phyloP scores from a whole-genome alignment of 2,113 vertebrate species.

The Synodontis membranacea region DNA sequence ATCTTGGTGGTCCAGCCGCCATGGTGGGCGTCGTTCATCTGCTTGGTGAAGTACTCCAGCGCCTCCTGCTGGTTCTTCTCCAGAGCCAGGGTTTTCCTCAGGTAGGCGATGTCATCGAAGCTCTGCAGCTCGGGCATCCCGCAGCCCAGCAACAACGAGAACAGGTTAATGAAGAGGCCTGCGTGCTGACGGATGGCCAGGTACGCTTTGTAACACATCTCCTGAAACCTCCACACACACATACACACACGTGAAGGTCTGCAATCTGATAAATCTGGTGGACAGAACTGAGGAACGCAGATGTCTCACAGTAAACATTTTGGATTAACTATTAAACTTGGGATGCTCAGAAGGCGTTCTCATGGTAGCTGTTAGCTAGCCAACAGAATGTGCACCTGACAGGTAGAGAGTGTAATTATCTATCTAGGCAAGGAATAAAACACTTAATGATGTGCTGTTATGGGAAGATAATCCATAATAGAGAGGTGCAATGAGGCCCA shows the following conservation, averaged over 20 bases:
- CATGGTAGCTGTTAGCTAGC: neutral
- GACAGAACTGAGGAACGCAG: neutral
- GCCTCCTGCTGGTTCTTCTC: slow-evolving; percentile 74
- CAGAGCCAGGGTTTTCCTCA: slow-evolving; percentile 69
- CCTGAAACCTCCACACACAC: slow-evolving; percentile 61
- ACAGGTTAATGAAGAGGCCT: slow-evolving; percentile 70
- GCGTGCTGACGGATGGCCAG: slow-evolving; percentile 69
- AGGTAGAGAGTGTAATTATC: neutral
- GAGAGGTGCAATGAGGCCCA: neutral
- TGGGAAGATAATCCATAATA: too few species aligned
- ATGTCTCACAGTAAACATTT: neutral
- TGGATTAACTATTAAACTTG: neutral
- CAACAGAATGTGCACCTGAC: neutral
- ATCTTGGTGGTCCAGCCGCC: slow-evolving; percentile 81
- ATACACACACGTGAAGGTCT: slow-evolving; percentile 5
- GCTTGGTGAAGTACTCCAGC: slow-evolving; percentile 77
- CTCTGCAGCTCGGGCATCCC: slow-evolving; percentile 70
- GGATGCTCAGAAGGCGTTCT: neutral
- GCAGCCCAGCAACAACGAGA: slow-evolving; percentile 68
- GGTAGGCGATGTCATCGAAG: slow-evolving; percentile 69
- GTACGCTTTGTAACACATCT: slow-evolving; percentile 72
- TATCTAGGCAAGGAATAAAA: neutral
- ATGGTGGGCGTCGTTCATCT: slow-evolving; percentile 80
- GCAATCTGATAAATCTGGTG: neutral
- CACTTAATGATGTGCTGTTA: too few species aligned